A percentile compares a stretch with the other conserved stretches of the same genome.
These are phyloP conservation scores for Zygothrica quintamaculata DNA, from an alignment of 2,888 invertebrate species.

Conservation along the genomic window DNA sequence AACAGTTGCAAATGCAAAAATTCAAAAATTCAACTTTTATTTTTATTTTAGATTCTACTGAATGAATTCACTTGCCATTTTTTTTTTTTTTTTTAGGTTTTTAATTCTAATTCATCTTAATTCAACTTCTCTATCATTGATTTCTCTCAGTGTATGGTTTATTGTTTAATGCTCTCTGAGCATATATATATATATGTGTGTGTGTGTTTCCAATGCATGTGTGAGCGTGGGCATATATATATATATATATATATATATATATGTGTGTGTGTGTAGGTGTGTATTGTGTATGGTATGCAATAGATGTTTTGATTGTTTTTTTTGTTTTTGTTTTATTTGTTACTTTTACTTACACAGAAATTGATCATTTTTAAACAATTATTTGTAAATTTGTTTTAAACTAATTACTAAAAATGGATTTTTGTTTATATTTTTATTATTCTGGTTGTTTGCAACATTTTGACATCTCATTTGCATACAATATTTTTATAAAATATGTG, in stretches of 20 bases:
- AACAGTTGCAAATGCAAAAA: conserved; percentile 48
- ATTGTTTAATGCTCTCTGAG: conserved; percentile 67
- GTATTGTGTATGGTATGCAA: conserved; percentile 30
- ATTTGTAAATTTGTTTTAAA: conserved; percentile 79
- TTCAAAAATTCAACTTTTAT: conserved; percentile 45
- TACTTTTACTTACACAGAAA: conserved; percentile 66
- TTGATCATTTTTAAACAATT: conserved; percentile 74
- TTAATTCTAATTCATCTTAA: conserved; percentile 1
- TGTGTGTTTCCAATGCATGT: conserved; percentile 23
- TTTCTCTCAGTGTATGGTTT: conserved; percentile 39
- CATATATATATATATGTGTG: conserved; percentile 36
- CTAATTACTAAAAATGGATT: conserved; percentile 79
- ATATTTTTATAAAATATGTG: conserved; percentile 81
- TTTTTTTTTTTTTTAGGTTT: conserved; percentile 1
- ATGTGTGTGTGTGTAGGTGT: conserved; percentile 10
- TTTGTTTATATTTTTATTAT: too few relatives aligned
- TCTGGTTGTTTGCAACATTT: conserved; percentile 78
- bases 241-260: conserved; percentile 10
- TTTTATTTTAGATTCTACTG: conserved; percentile 46
- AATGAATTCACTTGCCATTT: conserved; percentile 31
- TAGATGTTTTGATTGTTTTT: conserved; percentile 32
- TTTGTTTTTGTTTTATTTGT: conserved; percentile 23
- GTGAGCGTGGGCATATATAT: conserved; percentile 1
- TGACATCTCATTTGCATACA: conserved; percentile 78
- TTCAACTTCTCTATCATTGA: conserved; percentile 1